phyloP scores from a whole-genome alignment of 2,888 invertebrate genomes.

The Tenthredo notha region DNA sequence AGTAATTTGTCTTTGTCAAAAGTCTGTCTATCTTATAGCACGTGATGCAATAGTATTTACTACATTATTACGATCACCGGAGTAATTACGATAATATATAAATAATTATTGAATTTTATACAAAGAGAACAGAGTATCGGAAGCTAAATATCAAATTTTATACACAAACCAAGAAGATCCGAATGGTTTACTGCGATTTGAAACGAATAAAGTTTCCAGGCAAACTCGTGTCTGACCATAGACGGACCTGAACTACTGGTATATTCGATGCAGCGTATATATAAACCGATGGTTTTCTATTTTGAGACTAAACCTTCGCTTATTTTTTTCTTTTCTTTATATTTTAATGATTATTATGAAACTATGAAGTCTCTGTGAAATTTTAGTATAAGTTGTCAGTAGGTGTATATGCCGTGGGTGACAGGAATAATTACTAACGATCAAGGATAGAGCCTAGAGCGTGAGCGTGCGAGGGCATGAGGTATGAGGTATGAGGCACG shows the following conservation, averaged over 20 bases:
- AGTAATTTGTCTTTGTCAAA: conserved; percentile 27
- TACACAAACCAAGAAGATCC: background rate
- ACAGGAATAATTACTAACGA: conserved; percentile 37
- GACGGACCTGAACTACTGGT: conserved; percentile 17
- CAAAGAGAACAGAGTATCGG: background rate
- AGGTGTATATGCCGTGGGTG: background rate
- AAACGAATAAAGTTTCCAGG: background rate
- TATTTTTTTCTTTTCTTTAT: background rate
- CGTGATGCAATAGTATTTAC: background rate
- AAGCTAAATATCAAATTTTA: background rate
- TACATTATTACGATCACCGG: background rate
- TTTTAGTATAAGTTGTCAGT: background rate
- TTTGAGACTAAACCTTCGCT: background rate
- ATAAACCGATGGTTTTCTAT: background rate
- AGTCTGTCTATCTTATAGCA: no score
- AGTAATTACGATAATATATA: background rate
- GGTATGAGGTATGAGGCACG: no score
- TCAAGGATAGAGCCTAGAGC: conserved; percentile 4
- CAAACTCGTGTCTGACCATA: conserved; percentile 21
- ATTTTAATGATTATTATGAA: background rate
- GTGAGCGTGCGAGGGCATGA: conserved; percentile 14
- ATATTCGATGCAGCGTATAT: background rate
- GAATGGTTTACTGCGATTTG: background rate
- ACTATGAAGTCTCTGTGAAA: background rate
- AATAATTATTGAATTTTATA: no score